Percentiles rank a stretch among this genome's conserved stretches.
Evolutionary conservation across 1,140 invertebrate species (phyloP).

Genomic region (Dreissena polymorpha): DNA sequence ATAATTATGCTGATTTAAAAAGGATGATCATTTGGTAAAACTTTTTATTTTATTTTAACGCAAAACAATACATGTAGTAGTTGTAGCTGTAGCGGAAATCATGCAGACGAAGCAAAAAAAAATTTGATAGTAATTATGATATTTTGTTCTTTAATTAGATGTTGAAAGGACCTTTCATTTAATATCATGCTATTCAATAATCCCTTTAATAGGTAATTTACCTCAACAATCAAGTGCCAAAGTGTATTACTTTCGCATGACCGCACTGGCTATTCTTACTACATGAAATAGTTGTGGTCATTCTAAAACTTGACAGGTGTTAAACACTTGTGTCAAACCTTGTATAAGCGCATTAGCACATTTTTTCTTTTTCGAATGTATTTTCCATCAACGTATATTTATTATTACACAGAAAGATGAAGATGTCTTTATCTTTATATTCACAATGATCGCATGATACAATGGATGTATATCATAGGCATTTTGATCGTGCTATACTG

Average conservation of each 20-base stretch:
- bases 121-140: too few relatives aligned
- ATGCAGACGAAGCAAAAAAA: too few relatives aligned
- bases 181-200: too few relatives aligned
- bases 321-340: not conserved
- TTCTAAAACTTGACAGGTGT: constrained; percentile 20
- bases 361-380: not conserved
- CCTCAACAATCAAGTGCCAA: not conserved
- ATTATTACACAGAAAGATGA: not conserved
- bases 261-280: not conserved
- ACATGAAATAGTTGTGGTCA: constrained; percentile 18
- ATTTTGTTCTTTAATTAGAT: too few relatives aligned
- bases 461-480: not conserved
- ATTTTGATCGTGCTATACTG: not conserved
- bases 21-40: too few relatives aligned
- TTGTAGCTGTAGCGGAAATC: not conserved
- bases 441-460: not conserved
- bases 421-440: not conserved
- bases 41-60: too few relatives aligned
- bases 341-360: too few relatives aligned
- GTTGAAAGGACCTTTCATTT: not conserved
- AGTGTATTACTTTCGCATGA: not conserved
- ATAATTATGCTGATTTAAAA: too few relatives aligned
- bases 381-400: not conserved
- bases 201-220: too few relatives aligned
- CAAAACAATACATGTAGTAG: not conserved